These are phyloP conservation scores for Alces alces DNA, from an alignment of 2,113 vertebrate genomes.

Conservation along the genomic window DNA sequence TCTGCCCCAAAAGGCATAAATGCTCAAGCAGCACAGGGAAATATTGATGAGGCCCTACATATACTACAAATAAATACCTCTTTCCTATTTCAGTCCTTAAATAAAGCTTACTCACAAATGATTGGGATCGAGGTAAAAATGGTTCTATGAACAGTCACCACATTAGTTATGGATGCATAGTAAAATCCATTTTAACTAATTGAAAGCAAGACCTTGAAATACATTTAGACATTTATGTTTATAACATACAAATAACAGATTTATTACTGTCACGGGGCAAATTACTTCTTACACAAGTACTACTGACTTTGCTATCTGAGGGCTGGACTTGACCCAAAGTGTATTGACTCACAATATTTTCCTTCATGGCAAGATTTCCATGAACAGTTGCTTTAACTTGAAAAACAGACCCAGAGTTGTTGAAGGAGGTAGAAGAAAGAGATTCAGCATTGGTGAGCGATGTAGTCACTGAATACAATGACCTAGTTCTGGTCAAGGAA, in stretches of 20 bases:
- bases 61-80: background rate
- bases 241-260: slow-evolving; percentile 31
- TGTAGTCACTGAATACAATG: slow-evolving; percentile 18
- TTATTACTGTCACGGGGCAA: slow-evolving; percentile 29
- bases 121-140: background rate
- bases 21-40: background rate
- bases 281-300: slow-evolving; percentile 16
- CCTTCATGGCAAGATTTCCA: slow-evolving; percentile 46
- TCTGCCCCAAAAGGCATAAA: background rate
- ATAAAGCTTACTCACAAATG: background rate
- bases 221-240: slow-evolving; percentile 22
- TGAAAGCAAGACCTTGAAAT: slow-evolving; percentile 32
- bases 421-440: background rate
- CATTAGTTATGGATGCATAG: background rate
- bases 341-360: slow-evolving; percentile 54
- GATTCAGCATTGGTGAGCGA: background rate
- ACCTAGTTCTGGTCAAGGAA: slow-evolving; percentile 30
- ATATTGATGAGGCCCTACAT: background rate
- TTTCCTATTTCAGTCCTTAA: background rate
- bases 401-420: slow-evolving; percentile 42
- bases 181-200: slow-evolving; percentile 22
- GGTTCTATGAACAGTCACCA: slow-evolving; percentile 1
- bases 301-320: slow-evolving; percentile 44
- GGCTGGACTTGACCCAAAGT: slow-evolving; percentile 37
- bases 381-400: slow-evolving; percentile 51